Base-by-base conservation (phyloP, 2,888 invertebrate genomes). In the Melolontha melolontha region DNA sequence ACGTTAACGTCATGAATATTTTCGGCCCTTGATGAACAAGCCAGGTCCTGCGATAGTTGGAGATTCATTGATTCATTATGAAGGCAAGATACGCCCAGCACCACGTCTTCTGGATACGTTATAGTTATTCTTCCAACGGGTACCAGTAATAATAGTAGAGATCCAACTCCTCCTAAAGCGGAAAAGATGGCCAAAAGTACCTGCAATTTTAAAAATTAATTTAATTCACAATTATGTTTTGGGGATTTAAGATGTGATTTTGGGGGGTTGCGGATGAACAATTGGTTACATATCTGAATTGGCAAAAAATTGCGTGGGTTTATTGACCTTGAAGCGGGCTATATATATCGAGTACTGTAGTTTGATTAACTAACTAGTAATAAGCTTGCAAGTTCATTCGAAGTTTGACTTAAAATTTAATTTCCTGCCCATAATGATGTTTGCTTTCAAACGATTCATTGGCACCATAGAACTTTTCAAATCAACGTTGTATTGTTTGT, bases 61-160 rank as follows among this genome's bases (percentile, higher is more conserved):
- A 87, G 74, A 10, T 69, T 75, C 16, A 78, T 72, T 4, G 77
- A 75, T 14, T 75, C 70, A 41, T 76, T 74, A 10, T 73, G 70
- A 47, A 72, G 72, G 76, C 91, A 91, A 4, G 86, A 82, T 34
- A 89, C 78, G 41, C 89, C 85, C 73, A 92, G 82, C 71, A 90
- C 86, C 12, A 88, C 85, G 51, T 85, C 82, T 2, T 87, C 84
- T 5, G 92, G 91, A 76, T 89, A 90, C 10, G 87, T 87, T 50
- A 91, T 84, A 0, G 87, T 90, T 73, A 91, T 85, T 72, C 92
- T 85, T 16, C 91, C 92, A 5, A 91, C 88, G 0, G 92, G 92
- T 42, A 93, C 91, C 8, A 89, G 83, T 29, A 92, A 85, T 64
- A 92, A 83, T 16, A 92, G 84, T 55, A 92, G 82, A 0, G 91